Base-by-base conservation (phyloP, 2,888 invertebrate genomes). In the Pyrochroa serraticornis region DNA sequence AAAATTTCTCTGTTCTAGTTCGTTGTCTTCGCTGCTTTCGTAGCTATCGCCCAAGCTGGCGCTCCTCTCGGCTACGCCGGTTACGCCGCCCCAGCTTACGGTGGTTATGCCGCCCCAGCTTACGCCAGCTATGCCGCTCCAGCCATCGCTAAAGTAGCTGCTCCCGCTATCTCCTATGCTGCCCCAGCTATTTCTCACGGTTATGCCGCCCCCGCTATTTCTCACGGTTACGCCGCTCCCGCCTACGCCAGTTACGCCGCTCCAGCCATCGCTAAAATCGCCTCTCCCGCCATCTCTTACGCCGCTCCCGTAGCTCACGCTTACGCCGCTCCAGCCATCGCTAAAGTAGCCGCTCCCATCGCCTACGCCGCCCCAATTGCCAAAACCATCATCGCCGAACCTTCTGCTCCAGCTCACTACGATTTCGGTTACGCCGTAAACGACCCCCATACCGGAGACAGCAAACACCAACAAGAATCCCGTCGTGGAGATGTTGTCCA, bases 401-500 rank as follows among this genome's bases (percentile, higher is more conserved):
- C 60, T 6, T 69, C 22, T 5, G 22, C 22, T 5, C 22, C 22
- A 22, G 22, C 22, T 22, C 22, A 22, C 22, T 22, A 22, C 37
- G 34, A 32, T 37, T 39, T 32, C 39, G 32, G 31, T 9, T 82
- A 82, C 65, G 67, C 76, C 9, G 81, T 82, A 6, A 77, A 77
- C 55, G 82, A 82, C 71, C 60, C 60, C 44, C 60, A 62, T 13
- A 62, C 60, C 49, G 63, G 60, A 31, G 63, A 63, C 45, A 51
- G 53, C 48, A 58, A 63, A 32, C 42, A 36, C 42, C 63, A 63
- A 60, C 79, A 80, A 62, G 82, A 83, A 72, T 54, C 75, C 2
- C 80, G 82, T 58, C 78, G 81, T 64, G 82, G 81, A 50, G 81
- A 82, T 66, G 75, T 72, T 53, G 82, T 82, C 14, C 79, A 80